Conservation (phyloP, 2,113 vertebrate species). For the Sinocyclocheilus grahami region DNA sequence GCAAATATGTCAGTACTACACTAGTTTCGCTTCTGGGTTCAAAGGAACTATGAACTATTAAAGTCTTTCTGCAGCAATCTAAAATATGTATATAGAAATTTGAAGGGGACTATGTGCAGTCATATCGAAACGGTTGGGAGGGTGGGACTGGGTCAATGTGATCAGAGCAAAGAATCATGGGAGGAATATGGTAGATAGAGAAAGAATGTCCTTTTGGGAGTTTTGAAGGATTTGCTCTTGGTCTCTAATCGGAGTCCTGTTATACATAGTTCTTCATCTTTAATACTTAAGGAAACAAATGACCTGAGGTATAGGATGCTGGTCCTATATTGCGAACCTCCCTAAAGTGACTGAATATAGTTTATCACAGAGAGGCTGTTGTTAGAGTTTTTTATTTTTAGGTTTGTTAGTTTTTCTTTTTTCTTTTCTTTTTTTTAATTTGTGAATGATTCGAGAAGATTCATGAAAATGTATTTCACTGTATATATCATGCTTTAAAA, state of each 20-base stretch:
- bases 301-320: constrained; percentile 5
- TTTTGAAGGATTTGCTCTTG: constrained; percentile 18
- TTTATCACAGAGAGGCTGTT: constrained; percentile 54
- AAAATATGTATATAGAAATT: constrained; percentile 55
- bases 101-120: constrained; percentile 47
- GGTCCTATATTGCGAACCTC: constrained; percentile 23
- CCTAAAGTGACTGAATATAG: constrained; percentile 48
- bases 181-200: constrained; percentile 36
- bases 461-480: constrained; percentile 76
- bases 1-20: constrained; percentile 44
- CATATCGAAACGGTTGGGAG: constrained; percentile 42
- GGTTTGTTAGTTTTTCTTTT: constrained; percentile 44
- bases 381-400: constrained; percentile 54
- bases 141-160: constrained; percentile 36
- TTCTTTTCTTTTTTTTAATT: constrained; percentile 17
- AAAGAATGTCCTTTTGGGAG: constrained; percentile 9
- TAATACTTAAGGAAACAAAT: constrained; percentile 21
- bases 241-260: constrained; percentile 28
- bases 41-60: constrained; percentile 21
- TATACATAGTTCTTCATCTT: constrained; percentile 39
- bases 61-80: constrained; percentile 46
- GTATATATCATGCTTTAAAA: constrained; percentile 77
- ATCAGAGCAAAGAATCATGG: constrained; percentile 45
- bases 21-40: constrained; percentile 13
- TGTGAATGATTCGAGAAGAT: constrained; percentile 59